These are phyloP conservation scores for Galemys pyrenaicus DNA, from an alignment of 2,113 vertebrate genomes.

Conservation along the genomic window DNA sequence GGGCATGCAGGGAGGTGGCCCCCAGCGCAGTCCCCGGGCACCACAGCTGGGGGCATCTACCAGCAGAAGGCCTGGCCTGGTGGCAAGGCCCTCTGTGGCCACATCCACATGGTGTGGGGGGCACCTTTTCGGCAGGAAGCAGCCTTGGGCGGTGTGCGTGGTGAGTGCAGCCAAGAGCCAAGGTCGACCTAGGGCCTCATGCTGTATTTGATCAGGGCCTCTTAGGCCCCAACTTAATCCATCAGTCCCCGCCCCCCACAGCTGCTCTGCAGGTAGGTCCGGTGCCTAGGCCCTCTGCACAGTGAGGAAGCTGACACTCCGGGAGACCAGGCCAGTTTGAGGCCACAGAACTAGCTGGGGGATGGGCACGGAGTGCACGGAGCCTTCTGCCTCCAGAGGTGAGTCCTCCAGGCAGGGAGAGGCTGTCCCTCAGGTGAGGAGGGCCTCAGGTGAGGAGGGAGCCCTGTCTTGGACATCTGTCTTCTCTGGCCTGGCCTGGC, in stretches of 20 bases:
- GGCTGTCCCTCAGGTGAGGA: not conserved
- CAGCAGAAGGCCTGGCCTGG: not conserved
- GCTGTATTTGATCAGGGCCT: not conserved
- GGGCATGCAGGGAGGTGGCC: not conserved
- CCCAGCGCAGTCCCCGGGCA: too few species aligned
- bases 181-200: not conserved
- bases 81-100: not conserved
- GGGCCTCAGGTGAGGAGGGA: fast-evolving
- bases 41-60: fast-evolving
- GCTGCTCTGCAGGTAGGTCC: not conserved
- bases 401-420: not conserved
- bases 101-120: not conserved
- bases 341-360: too few species aligned
- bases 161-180: not conserved
- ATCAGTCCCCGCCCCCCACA: fast-evolving
- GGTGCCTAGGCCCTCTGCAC: fast-evolving
- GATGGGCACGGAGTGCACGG: not conserved
- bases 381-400: not conserved
- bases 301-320: not conserved
- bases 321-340: not conserved
- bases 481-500: too few species aligned
- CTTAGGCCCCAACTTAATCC: fast-evolving
- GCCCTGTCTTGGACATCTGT: fast-evolving
- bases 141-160: not conserved
- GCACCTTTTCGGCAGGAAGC: not conserved